These are phyloP conservation scores for Yponomeuta evonymella DNA, from an alignment of 2,888 invertebrate species.

Conservation along the genomic window DNA sequence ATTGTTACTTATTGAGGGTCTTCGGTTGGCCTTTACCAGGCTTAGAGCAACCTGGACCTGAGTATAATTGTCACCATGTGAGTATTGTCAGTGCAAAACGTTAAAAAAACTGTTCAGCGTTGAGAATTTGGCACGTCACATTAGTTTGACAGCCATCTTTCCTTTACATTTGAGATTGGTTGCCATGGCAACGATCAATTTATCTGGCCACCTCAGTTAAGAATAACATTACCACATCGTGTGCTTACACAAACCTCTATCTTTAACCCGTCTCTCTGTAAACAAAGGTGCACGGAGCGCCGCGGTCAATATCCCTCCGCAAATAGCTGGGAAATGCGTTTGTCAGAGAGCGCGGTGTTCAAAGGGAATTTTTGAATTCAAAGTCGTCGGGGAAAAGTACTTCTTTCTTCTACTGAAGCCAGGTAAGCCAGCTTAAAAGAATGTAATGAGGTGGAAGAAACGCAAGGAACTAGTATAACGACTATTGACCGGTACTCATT, in stretches of 20 bases:
- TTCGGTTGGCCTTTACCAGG: neutral
- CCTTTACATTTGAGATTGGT: neutral
- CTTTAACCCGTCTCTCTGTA: constrained; percentile 55
- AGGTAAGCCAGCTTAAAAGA: neutral
- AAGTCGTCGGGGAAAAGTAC: neutral
- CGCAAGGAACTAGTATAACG: neutral
- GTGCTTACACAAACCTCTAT: constrained; percentile 34
- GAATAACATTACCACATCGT: constrained; percentile 4
- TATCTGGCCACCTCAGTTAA: constrained; percentile 7
- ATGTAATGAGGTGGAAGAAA: neutral
- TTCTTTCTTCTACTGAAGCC: no score
- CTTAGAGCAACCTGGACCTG: neutral
- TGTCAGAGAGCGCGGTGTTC: constrained; percentile 29
- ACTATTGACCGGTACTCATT: neutral
- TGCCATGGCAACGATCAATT: neutral
- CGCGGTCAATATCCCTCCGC: constrained; percentile 67
- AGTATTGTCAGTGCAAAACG: neutral
- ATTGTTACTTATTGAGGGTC: neutral
- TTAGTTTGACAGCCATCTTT: no score
- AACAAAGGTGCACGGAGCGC: constrained; percentile 51
- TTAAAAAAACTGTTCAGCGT: neutral
- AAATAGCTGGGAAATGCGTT: constrained; percentile 46
- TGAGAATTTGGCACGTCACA: no score
- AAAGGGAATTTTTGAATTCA: constrained; percentile 13
- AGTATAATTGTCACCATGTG: neutral